Conservation (phyloP, 2,797 vertebrate species). For the Xenops minutus region DNA sequence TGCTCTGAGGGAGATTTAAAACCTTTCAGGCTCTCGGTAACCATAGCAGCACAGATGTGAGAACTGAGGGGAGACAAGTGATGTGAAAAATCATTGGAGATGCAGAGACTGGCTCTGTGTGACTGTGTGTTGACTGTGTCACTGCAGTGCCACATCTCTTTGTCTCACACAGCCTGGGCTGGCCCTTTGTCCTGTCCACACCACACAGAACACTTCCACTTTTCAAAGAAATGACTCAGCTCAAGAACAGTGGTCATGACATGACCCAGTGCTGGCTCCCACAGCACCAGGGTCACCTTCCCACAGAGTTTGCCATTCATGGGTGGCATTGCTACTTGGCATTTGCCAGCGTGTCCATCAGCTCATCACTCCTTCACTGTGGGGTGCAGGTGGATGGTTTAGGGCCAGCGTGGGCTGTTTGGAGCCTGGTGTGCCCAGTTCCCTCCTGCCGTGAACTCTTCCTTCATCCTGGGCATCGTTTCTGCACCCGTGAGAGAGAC, state of each 20-base stretch:
- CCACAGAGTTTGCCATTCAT: neutral
- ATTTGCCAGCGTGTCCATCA: rapidly evolving
- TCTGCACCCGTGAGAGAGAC: neutral
- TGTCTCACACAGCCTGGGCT: neutral
- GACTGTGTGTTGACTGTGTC: neutral
- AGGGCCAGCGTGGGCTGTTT: neutral
- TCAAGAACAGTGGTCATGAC: rapidly evolving
- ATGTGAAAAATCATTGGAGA: constrained; percentile 32
- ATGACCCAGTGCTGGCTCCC: neutral
- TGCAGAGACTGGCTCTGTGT: neutral
- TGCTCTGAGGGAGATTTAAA: constrained; percentile 59
- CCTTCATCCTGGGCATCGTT: neutral
- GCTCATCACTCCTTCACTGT: neutral
- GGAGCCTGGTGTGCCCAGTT: rapidly evolving
- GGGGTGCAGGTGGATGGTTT: neutral
- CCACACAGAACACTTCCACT: neutral
- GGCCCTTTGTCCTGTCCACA: neutral
- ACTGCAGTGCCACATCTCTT: neutral
- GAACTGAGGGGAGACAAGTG: constrained; percentile 30
- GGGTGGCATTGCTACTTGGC: rapidly evolving
- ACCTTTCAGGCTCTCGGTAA: constrained; percentile 47
- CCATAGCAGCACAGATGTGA: constrained; percentile 64
- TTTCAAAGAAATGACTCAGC: neutral
- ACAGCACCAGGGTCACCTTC: neutral
- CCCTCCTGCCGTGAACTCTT: neutral